A percentile compares a stretch with the other conserved stretches of the same genome.
Evolutionary conservation across 2,113 vertebrate genomes (phyloP).

Genomic region (Bostrychus sinensis): DNA sequence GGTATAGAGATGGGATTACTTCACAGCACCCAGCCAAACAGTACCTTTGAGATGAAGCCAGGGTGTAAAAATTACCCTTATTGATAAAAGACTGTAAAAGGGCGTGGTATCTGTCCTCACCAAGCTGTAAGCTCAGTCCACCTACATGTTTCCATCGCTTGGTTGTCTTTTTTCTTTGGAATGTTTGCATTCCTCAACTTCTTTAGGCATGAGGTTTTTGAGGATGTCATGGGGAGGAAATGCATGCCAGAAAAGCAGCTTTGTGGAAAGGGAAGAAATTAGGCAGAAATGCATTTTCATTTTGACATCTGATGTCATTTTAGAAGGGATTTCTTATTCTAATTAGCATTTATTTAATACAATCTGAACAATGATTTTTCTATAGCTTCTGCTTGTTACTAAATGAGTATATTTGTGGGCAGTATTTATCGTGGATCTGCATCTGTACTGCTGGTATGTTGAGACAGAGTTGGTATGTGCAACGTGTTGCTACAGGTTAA

Average conservation of each 20-base stretch:
- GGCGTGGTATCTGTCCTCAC: not conserved
- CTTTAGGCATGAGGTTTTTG: constrained; percentile 41
- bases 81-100: not conserved
- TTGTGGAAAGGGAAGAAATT: constrained; percentile 20
- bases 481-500: constrained; percentile 74
- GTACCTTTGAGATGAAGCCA: too few species aligned
- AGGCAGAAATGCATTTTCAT: not conserved
- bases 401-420: constrained; percentile 27
- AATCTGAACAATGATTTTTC: constrained; percentile 30
- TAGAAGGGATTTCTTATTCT: constrained; percentile 2
- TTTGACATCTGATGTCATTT: constrained; percentile 4
- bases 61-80: too few species aligned
- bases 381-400: constrained; percentile 31
- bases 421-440: constrained; percentile 42
- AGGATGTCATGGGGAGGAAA: constrained; percentile 12
- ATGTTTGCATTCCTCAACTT: constrained; percentile 68
- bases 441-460: constrained; percentile 64
- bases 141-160: constrained; percentile 25
- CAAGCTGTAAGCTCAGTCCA: not conserved
- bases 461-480: constrained; percentile 58
- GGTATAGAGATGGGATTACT: not conserved
- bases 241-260: constrained; percentile 17
- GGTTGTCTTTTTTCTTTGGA: constrained; percentile 53
- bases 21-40: not conserved
- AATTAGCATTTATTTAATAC: not conserved